Evolutionary conservation across 2,113 vertebrate genomes (phyloP), one percentile per base, ranked within the genome.

Genomic region (Rhinoptilus africanus): DNA sequence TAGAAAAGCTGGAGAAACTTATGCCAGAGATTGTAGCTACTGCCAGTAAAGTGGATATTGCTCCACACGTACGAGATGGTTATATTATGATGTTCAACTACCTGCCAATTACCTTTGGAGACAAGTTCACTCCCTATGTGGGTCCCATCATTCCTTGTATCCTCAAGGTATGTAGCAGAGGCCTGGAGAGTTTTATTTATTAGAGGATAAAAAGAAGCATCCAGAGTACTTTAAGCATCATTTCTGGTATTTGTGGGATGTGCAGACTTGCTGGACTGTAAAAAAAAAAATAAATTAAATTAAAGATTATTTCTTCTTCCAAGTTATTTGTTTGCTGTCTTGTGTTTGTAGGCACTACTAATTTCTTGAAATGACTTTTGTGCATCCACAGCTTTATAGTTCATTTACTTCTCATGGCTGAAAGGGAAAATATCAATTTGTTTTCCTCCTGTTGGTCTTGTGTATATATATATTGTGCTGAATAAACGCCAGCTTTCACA

Each of bases 81-180:
- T 99, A 99, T 95, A 99, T 99, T 91, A 99, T 99, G 99, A 99
- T 99, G 99, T 99, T 99, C 97, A 99, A 99, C 98, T 99, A 99
- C 96, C 97, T 99, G 93, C 99, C 99, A 4, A 99, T 99, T 91
- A 99, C 99, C 72, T 99, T 99, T 69, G 99, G 99, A 92, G 99
- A 99, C 87, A 99, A 98, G 89, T 99, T 99, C 84, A 99, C 99
- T 43, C 99, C 99, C 23, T 99, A 99, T 4, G 99, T 99, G 59
- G 99, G 99, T 43, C 99, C 99, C 89, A 99, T 99, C 98, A 99
- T 99, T 94, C 99, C 99, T 66, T 99, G 99, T 93, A 99, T 99
- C 83, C 99, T 99, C 67, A 99, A 99, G 99, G 99, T 99, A 98
- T 28, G 98, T 87, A 79, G 37, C 37, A n/a, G 32, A 51, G 35